Conservation (phyloP, 2,113 vertebrate genomes). For the Bubo bubo region DNA sequence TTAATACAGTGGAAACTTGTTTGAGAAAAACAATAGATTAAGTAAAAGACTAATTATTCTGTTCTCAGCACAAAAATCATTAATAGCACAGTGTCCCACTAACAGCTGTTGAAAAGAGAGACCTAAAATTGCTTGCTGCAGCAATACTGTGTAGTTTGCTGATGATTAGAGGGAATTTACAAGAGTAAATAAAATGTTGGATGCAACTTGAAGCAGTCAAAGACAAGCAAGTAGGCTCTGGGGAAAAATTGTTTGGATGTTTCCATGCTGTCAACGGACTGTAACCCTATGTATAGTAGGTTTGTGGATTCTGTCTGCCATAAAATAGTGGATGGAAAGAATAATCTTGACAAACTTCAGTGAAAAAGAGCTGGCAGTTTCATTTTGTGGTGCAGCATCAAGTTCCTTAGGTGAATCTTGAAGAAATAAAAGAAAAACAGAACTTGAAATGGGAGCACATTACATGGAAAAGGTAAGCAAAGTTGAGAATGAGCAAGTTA, state of each 20-base stretch:
- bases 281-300: rapidly evolving
- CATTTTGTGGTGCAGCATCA: background rate
- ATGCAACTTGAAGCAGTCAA: background rate
- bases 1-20: background rate
- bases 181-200: background rate
- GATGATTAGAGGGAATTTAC: background rate
- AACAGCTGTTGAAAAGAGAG: background rate
- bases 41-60: background rate
- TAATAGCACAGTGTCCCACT: background rate
- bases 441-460: background rate
- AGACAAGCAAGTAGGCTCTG: background rate
- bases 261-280: background rate
- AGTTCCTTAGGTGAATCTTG: background rate
- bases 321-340: background rate
- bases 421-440: background rate
- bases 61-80: background rate
- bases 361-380: background rate
- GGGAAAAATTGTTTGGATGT: background rate
- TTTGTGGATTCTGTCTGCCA: background rate
- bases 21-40: background rate
- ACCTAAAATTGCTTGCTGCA: background rate
- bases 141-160: background rate
- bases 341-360: background rate
- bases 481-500: background rate
- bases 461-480: background rate